Evolutionary conservation across 2,113 vertebrate genomes (phyloP), one percentile per base, ranked within the genome.

Genomic region (Chelonoidis abingdonii): DNA sequence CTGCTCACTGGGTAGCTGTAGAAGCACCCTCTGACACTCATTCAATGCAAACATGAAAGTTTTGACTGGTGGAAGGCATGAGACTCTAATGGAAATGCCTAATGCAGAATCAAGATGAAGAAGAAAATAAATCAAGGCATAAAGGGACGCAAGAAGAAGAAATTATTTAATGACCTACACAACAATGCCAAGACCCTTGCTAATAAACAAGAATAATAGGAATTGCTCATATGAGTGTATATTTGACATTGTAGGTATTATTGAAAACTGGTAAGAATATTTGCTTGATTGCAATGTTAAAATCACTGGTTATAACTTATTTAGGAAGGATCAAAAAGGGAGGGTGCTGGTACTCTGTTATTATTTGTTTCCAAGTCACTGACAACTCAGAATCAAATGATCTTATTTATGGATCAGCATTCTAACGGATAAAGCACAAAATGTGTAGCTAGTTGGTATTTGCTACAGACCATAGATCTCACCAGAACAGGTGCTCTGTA

Each of bases 51-150:
- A 31, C 19, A 29, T 80, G 49, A 84, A 24, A 35, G 13, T 31
- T 89, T 22, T 16, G 14, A 72, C 5, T 75, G 5, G 14, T 89
- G 49, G 81, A 84, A 89, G 83, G 25, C 17, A 54, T 10, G 72
- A 27, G 69, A 76, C 54, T 78, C 27, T 57, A 79, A 83, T 79
- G n/a, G n/a, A 83, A 90, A 90, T 59, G 19, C 11, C 19, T 50
- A 69, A 47, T 13, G 82, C 50, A 88, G 88, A 88, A 86, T 93
- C 81, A 90, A 59, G 29, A 52, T 85, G 35, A 88, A 69, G n/a
- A 93, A 35, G 54, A 80, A 50, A 88, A 88, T 90, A 62, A 75
- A 80, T 80, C 35, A 31, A 91, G 22, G 80, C 41, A 13, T 31
- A 62, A 87, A 93, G 17, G 82, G 80, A 84, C 25, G 8, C 3